phyloP scores from a whole-genome alignment of 1,140 invertebrate genomes.

The Drosophila nigromelanica region DNA sequence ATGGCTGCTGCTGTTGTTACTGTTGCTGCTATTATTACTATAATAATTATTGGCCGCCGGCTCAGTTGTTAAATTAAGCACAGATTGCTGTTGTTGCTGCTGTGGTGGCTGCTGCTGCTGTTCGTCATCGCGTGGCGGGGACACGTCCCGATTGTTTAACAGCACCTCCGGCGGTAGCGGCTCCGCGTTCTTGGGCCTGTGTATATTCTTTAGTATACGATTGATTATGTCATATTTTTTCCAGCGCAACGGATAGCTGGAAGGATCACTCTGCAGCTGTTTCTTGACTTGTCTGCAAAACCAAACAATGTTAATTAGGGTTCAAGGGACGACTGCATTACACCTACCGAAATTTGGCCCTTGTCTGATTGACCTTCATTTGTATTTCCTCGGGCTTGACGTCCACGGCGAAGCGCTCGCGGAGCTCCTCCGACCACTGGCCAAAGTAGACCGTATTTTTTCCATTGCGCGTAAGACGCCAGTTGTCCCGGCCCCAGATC shows the following conservation, averaged over 20 bases:
- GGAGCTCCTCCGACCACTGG: slow-evolving; percentile 71
- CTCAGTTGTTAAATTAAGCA: slow-evolving; percentile 33
- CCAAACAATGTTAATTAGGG: background rate
- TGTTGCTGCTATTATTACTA: slow-evolving; percentile 18
- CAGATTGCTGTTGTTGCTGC: slow-evolving; percentile 8
- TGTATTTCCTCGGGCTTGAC: slow-evolving; percentile 79
- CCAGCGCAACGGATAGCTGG: slow-evolving; percentile 62
- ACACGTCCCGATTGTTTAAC: slow-evolving; percentile 72
- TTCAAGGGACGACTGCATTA: background rate
- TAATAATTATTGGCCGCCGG: slow-evolving; percentile 20
- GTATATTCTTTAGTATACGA: slow-evolving; percentile 72
- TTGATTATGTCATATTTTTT: slow-evolving; percentile 77
- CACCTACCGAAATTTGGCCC: slow-evolving; percentile 74
- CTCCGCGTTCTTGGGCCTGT: slow-evolving; percentile 75
- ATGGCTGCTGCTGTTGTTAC: slow-evolving; percentile 35
- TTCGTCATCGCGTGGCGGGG: slow-evolving; percentile 59
- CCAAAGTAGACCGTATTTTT: slow-evolving; percentile 78
- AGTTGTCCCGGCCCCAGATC: slow-evolving; percentile 80
- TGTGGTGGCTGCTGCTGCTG: slow-evolving; percentile 27
- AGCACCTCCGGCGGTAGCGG: slow-evolving; percentile 69
- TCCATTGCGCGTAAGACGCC: slow-evolving; percentile 72
- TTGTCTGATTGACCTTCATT: slow-evolving; percentile 79
- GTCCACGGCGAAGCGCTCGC: slow-evolving; percentile 67
- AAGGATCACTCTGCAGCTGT: slow-evolving; percentile 54
- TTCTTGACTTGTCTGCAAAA: slow-evolving; percentile 68